Conservation (phyloP, 2,888 invertebrate genomes). For the Microctonus brassicae region DNA sequence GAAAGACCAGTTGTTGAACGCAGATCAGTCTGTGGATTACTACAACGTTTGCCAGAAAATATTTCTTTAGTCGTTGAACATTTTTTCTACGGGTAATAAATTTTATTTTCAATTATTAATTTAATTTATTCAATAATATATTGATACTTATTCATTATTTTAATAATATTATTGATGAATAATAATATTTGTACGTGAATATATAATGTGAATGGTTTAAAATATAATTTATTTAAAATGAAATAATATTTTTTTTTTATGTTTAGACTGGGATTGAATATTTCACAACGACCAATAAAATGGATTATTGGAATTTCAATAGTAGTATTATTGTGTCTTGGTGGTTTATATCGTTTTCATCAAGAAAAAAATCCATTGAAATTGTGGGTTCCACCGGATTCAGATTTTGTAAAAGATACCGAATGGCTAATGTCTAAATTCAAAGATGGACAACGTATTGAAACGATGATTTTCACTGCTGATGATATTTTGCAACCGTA, state of each 20-base stretch:
- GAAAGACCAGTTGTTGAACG: not conserved
- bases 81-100: constrained; percentile 59
- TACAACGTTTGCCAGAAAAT: constrained; percentile 56
- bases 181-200: no score
- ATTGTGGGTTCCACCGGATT: constrained; percentile 82
- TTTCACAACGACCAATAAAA: constrained; percentile 75
- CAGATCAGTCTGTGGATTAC: constrained; percentile 13
- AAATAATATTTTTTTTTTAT: not conserved
- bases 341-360: constrained; percentile 77
- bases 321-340: constrained; percentile 73
- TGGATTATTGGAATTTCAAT: constrained; percentile 74
- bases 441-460: constrained; percentile 75
- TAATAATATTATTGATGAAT: no score
- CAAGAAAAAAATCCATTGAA: constrained; percentile 83
- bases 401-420: constrained; percentile 78
- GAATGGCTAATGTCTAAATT: constrained; percentile 81
- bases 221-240: no score
- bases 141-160: no score
- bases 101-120: constrained; percentile 12
- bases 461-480: constrained; percentile 76
- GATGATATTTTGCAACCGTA: constrained; percentile 78
- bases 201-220: no score
- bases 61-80: constrained; percentile 57
- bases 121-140: no score
- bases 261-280: constrained; percentile 74